Percentiles rank a stretch among this genome's conserved stretches.
These are phyloP conservation scores for Typhlichthys subterraneus DNA, from an alignment of 2,797 vertebrate species.

Conservation along the genomic window DNA sequence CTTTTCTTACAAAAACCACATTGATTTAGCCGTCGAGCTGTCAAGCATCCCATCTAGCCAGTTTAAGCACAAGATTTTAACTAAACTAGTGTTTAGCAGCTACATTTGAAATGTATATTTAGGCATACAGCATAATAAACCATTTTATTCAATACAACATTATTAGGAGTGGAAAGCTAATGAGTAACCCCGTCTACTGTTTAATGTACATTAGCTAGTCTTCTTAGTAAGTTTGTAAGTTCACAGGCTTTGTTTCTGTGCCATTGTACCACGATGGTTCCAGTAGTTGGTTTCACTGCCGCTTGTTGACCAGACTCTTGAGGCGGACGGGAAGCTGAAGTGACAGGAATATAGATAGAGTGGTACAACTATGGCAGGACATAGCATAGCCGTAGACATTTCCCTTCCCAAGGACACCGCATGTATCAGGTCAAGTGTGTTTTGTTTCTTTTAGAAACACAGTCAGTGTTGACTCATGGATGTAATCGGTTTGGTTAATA, in stretches of 20 bases:
- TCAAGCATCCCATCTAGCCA: too few species aligned
- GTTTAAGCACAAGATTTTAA: too few species aligned
- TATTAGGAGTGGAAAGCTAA: too few species aligned
- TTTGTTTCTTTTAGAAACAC: background rate
- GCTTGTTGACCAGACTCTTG: constrained; percentile 20
- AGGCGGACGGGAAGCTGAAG: constrained; percentile 20
- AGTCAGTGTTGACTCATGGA: background rate
- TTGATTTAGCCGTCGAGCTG: too few species aligned
- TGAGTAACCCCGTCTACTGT: background rate
- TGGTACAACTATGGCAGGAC: constrained; percentile 23
- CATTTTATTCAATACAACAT: too few species aligned
- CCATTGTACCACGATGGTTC: background rate
- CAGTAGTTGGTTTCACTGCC: background rate
- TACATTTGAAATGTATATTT: too few species aligned
- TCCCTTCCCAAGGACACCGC: constrained; percentile 35
- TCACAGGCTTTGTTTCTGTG: background rate
- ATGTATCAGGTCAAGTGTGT: background rate
- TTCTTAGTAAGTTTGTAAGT: background rate
- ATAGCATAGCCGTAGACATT: constrained; percentile 10
- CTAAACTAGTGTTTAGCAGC: too few species aligned
- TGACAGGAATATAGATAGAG: constrained; percentile 39
- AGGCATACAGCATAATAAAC: too few species aligned
- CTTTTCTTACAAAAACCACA: too few species aligned
- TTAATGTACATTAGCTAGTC: background rate
- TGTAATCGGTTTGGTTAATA: background rate